Base-by-base conservation (phyloP, 2,888 invertebrate genomes). In the Parasteatoda lunata region DNA sequence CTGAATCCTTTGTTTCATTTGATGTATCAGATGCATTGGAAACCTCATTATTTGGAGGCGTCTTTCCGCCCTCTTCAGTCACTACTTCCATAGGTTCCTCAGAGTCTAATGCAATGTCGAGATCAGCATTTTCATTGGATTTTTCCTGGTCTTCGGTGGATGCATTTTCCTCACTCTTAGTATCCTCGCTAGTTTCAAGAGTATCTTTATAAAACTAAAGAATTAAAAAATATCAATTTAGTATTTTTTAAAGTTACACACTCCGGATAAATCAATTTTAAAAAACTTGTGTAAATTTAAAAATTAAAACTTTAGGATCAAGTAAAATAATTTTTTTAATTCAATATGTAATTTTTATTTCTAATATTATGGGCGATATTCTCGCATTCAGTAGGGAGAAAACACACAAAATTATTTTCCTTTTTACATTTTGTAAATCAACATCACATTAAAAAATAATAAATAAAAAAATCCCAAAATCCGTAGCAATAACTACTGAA, bases 171-270 rank as follows among this genome's bases (percentile, higher is more conserved):
- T 89, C 87, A 30, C 71, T 77, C 90, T 91, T 75, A 90, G 89
- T 88, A 90, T 85, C 86, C 8, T 84, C 85, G 47, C 75, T 71
- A 7, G 94, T 94, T 90, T 96, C 96, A 88, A 97, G 92, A 0
- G 97, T 98, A 90, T 98, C 98, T 93, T 97, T 96, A 92, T 98
- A 98, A 93, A 98, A 98, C 94, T 94, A 91, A 52, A 78, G 15
- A 52, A 59, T 71, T 51, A 77, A 5, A 45, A 87, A 64, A 51
- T 13, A 51, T 15, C 45, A 4, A 49, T 45, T 54, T 13, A 59
- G 4, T 4, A 59, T 1, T 13, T 59, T 59, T 4, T 30, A 1
- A 30, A 30, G 30, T 30, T 30, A 30, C 30, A 30, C 30, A 30
- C 30, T 30, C 30, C 30, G 30, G 30, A 30, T 0, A 30, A 30